Evolutionary conservation across 2,797 vertebrate species (phyloP), one percentile per base, ranked within the genome.

Genomic region (Rousettus madagascariensis): DNA sequence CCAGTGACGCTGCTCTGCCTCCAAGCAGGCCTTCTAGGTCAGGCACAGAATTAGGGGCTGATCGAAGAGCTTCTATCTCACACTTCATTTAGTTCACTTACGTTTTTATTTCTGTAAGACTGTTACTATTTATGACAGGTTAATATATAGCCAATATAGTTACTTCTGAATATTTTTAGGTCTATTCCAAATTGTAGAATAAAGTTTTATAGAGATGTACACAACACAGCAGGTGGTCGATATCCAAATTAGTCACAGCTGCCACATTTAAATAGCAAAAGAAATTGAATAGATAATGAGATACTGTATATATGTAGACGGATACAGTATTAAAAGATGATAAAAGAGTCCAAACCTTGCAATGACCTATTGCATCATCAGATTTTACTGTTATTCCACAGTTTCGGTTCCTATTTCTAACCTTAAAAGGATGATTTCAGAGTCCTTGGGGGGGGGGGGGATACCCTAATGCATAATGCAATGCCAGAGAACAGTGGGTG

Each of bases 161-260:
- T 66, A 97, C 92, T 97, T 96, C 91, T 97, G 92, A 97, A 97
- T 97, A 95, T 94, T 98, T 98, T 97, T 92, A 97, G 95, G 97
- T 92, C 92, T 86, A 95, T 95, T 96, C 92, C 92, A 98, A 91
- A 98, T 97, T 92, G 61, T 96, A 94, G 84, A 98, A 96, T 97
- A 98, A 98, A 94, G 63, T 94, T 98, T 84, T 97, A 97, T n/a
- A 97, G 90, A 98, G 86, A 96, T 43, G 68, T 95, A 74, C 51
- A 95, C 36, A 93, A 80, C 97, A 96, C 95, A 97, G 97, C 83
- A 96, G 88, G 97, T 97, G 79, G 86, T 95, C 97, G 95, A 98
- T 96, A 98, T 92, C 82, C 97, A 94, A 97, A 97, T 98, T 66
- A 96, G 87, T 92, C 96, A 96, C 71, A 97, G 79, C 59, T 97